Conservation (phyloP, 2,797 vertebrate genomes). For the Garrulus glandarius region DNA sequence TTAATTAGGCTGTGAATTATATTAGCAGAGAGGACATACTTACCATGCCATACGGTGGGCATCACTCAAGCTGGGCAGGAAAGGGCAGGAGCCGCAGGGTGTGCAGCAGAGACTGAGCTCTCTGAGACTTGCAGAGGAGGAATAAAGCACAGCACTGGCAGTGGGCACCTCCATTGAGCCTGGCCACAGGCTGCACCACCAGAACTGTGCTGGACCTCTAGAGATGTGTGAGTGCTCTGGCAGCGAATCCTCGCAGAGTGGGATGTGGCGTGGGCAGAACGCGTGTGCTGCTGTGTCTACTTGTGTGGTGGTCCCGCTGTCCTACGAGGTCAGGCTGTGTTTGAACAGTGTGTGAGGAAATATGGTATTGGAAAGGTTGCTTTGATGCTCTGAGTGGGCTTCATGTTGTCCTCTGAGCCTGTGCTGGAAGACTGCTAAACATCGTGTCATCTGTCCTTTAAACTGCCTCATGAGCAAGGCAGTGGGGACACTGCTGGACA, state of each 20-base stretch:
- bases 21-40: not conserved
- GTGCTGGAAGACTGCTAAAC: not conserved
- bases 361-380: not conserved
- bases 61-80: not conserved
- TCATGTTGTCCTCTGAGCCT: accelerated
- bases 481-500: accelerated
- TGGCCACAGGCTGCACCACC: not conserved
- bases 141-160: accelerated
- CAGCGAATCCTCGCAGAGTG: not conserved
- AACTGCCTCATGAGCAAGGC: not conserved
- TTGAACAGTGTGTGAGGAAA: not conserved
- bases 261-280: not conserved
- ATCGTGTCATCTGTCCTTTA: not conserved
- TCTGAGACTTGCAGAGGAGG: not conserved
- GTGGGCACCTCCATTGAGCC: not conserved
- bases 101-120: not conserved
- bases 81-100: not conserved
- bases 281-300: accelerated
- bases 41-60: not conserved
- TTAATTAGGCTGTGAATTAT: slow-evolving; percentile 21
- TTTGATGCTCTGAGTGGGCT: not conserved
- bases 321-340: not conserved
- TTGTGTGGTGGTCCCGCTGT: not conserved
- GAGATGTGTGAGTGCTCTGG: not conserved
- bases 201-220: not conserved